These are phyloP conservation scores for Xestia sexstrigata DNA, from an alignment of 2,888 invertebrate genomes.

Conservation along the genomic window DNA sequence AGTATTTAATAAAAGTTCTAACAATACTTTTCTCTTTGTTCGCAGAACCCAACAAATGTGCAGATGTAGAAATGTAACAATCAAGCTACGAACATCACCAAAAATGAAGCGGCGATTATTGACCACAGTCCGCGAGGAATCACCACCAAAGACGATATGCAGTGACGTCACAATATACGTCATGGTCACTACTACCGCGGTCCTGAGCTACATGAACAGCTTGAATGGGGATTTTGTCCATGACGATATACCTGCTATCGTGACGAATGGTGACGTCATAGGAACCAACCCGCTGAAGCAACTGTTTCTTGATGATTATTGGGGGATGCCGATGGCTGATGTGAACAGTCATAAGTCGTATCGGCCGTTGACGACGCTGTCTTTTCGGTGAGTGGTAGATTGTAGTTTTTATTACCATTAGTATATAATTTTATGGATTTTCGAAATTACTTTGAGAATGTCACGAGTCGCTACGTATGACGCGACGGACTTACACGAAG, in stretches of 20 bases:
- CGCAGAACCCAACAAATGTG: constrained; percentile 85
- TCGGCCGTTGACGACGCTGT: constrained; percentile 95
- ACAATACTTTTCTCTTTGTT: constrained; percentile 70
- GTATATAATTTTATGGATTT: background rate
- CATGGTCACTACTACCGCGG: constrained; percentile 92
- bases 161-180: constrained; percentile 91
- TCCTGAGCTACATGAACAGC: constrained; percentile 94
- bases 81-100: constrained; percentile 74
- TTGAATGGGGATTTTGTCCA: constrained; percentile 96
- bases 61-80: constrained; percentile 85
- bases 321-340: constrained; percentile 96
- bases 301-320: constrained; percentile 95
- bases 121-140: constrained; percentile 84
- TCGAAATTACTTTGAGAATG: background rate
- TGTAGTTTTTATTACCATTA: background rate
- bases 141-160: constrained; percentile 68
- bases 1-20: background rate
- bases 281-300: constrained; percentile 92
- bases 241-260: constrained; percentile 96
- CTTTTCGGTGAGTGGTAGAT: constrained; percentile 94
- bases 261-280: constrained; percentile 95
- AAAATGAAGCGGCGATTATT: constrained; percentile 89
- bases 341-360: constrained; percentile 96
- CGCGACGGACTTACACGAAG: background rate
- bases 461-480: background rate